A percentile compares a stretch with the other conserved stretches of the same genome.
Evolutionary conservation across 2,888 invertebrate genomes (phyloP).

Genomic region (Drosophila paramelanica): DNA sequence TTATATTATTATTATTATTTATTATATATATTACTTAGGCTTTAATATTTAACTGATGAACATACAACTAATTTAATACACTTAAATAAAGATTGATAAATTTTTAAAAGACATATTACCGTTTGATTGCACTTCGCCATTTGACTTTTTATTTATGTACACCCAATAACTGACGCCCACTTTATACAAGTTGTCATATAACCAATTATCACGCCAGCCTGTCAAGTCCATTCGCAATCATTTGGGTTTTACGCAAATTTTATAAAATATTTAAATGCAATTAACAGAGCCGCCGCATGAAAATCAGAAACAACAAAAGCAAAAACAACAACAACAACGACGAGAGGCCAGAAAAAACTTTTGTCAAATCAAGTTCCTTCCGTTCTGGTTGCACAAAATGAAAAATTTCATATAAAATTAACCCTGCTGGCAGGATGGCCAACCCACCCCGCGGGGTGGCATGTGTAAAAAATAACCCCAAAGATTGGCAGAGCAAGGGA

Average conservation of each 20-base stretch:
- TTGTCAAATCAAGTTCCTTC: constrained; percentile 79
- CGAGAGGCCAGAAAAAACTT: constrained; percentile 53
- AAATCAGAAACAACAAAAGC: constrained; percentile 41
- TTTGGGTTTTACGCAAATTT: constrained; percentile 61
- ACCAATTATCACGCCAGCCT: constrained; percentile 37
- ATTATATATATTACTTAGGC: too few species aligned
- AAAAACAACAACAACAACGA: constrained; percentile 8
- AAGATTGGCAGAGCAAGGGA: constrained; percentile 16
- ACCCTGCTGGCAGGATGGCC: constrained; percentile 65
- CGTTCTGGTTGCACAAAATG: constrained; percentile 71
- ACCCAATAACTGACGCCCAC: not conserved
- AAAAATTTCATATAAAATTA: constrained; percentile 80
- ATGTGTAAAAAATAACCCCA: constrained; percentile 62
- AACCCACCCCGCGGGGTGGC: constrained; percentile 37
- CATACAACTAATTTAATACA: too few species aligned
- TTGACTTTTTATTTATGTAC: not conserved
- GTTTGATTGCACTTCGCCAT: not conserved
- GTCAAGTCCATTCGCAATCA: constrained; percentile 14
- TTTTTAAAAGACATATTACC: not conserved
- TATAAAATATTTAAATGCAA: constrained; percentile 77
- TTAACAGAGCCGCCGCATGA: constrained; percentile 55
- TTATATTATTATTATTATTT: too few species aligned
- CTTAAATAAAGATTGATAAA: too few species aligned
- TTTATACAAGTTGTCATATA: constrained; percentile 2
- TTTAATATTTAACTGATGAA: too few species aligned